phyloP scores from a whole-genome alignment of 2,888 invertebrate genomes.

The Scaptomyza flava region DNA sequence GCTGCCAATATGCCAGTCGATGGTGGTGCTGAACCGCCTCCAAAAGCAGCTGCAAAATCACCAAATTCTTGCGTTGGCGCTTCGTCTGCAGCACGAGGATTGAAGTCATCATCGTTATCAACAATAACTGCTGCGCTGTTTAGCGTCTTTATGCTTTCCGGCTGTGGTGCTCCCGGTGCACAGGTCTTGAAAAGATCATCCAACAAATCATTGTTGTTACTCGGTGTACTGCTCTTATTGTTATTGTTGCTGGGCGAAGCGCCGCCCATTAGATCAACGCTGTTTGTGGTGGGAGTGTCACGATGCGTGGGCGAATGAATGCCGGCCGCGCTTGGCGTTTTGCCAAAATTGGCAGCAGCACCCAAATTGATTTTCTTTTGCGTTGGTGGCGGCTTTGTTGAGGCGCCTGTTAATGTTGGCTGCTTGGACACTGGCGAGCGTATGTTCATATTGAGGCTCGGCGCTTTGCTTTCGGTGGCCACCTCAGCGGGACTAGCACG shows the following conservation, averaged over 20 bases:
- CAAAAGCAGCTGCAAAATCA: constrained; percentile 91
- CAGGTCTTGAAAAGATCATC: constrained; percentile 87
- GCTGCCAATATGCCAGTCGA: constrained; percentile 56
- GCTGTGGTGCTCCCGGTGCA: constrained; percentile 67
- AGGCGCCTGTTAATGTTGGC: constrained; percentile 46
- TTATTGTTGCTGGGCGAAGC: constrained; percentile 57
- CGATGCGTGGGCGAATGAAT: constrained; percentile 84
- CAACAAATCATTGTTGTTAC: constrained; percentile 85
- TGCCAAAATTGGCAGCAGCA: constrained; percentile 90
- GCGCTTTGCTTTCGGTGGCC: constrained; percentile 73
- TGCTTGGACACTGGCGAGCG: constrained; percentile 79
- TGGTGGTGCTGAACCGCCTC: constrained; percentile 64
- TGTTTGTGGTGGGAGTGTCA: constrained; percentile 79
- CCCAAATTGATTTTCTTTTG: constrained; percentile 87
- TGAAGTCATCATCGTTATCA: constrained; percentile 84
- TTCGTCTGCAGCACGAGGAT: constrained; percentile 84
- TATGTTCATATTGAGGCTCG: constrained; percentile 79
- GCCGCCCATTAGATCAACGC: constrained; percentile 76
- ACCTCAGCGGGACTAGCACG: constrained; percentile 82
- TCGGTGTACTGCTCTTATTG: constrained; percentile 70
- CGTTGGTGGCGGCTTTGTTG: constrained; percentile 73
- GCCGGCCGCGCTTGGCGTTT: constrained; percentile 82
- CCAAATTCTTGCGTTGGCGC: constrained; percentile 87
- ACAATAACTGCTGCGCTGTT: constrained; percentile 86
- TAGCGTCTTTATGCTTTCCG: constrained; percentile 60